Conservation (phyloP, 2,888 invertebrate genomes). For the Pachycephus smyrnensis region DNA sequence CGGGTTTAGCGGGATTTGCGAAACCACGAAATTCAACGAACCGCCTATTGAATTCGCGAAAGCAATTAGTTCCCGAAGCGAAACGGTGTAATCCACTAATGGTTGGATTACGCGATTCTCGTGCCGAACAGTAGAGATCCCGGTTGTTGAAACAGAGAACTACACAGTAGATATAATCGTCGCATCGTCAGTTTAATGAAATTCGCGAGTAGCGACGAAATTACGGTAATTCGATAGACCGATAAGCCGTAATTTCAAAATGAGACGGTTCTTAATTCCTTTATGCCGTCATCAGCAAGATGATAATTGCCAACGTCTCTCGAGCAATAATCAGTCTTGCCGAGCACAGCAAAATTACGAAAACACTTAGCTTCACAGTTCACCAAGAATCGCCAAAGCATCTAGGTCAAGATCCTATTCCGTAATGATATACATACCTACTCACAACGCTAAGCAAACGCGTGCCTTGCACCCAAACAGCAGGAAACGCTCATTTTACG, state of each 20-base stretch:
- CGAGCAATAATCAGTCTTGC: not conserved
- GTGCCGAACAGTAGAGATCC: not conserved
- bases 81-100: not conserved
- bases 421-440: constrained; percentile 15
- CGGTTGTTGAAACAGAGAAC: not conserved
- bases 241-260: not conserved
- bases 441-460: not conserved
- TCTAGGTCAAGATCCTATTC: constrained; percentile 30
- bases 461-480: not conserved
- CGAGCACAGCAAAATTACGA: constrained; percentile 7
- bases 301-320: not conserved
- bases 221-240: not conserved
- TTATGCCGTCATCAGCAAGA: not conserved
- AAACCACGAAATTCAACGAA: not conserved
- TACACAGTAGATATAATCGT: not conserved
- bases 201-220: not conserved
- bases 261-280: not conserved
- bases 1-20: not conserved
- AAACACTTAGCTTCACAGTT: constrained; percentile 14
- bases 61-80: not conserved
- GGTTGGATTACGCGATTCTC: not conserved
- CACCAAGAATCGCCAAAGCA: constrained; percentile 12
- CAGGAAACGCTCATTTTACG: not conserved
- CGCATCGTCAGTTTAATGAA: not conserved
- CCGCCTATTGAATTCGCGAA: not conserved